These are phyloP conservation scores for Hylaea fasciaria DNA, from an alignment of 2,888 invertebrate species.

Conservation along the genomic window DNA sequence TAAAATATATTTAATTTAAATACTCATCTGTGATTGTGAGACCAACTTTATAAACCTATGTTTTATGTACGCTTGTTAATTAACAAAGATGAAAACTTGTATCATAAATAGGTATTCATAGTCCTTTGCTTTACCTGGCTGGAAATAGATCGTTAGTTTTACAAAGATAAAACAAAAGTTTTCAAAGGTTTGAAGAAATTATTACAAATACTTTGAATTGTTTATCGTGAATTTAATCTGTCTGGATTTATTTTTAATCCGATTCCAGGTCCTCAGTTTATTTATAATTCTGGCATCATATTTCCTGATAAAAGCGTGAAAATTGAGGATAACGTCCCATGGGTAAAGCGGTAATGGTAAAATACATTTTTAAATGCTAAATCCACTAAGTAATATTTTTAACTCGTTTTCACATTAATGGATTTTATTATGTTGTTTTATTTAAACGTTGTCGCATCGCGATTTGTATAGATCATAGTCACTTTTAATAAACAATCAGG, in stretches of 20 bases:
- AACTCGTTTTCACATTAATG: constrained; percentile 14
- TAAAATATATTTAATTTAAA: constrained; percentile 26
- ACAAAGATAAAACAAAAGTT: no score
- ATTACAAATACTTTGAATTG: background rate
- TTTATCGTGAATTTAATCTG: background rate
- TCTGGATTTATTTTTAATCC: background rate
- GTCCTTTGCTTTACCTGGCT: no score
- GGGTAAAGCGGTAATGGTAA: constrained; percentile 11
- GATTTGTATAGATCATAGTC: constrained; percentile 38
- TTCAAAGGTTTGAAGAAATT: no score
- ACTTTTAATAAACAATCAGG: constrained; percentile 37
- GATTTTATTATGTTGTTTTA: constrained; percentile 27
- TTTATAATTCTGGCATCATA: no score
- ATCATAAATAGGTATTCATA: no score
- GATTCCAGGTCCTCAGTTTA: background rate
- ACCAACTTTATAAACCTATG: constrained; percentile 31
- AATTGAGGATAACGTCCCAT: background rate
- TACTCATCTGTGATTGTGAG: constrained; percentile 40
- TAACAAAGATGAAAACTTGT: background rate
- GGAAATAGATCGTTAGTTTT: no score
- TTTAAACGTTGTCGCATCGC: constrained; percentile 35
- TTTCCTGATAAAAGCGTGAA: no score
- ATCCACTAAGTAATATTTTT: constrained; percentile 9
- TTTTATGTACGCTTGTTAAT: constrained; percentile 16
- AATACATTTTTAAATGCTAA: background rate